phyloP scores from a whole-genome alignment of 2,888 invertebrate genomes.

The Sycophila texana region DNA sequence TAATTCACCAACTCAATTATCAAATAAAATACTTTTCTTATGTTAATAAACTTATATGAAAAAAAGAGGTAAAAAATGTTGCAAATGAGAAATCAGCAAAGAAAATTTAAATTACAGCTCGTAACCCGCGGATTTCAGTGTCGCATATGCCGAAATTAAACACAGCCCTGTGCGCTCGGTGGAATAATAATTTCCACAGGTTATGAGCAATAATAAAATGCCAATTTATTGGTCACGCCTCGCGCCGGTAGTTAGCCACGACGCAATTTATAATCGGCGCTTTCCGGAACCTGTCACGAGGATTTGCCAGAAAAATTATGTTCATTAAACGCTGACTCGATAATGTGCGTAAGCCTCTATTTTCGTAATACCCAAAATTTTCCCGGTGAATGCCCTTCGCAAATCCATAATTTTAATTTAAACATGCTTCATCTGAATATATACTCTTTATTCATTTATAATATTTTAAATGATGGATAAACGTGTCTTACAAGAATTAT shows the following conservation, averaged over 20 bases:
- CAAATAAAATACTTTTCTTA: too few species aligned
- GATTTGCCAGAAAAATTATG: conserved; percentile 47
- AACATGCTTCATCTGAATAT: too few species aligned
- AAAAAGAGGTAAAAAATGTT: too few species aligned
- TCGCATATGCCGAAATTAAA: conserved; percentile 36
- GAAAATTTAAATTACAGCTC: conserved; percentile 23
- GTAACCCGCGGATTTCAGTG: conserved; percentile 29
- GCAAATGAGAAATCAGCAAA: not conserved
- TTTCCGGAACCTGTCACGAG: conserved; percentile 63
- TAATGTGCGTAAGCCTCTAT: not conserved
- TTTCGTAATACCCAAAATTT: too few species aligned
- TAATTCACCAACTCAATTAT: too few species aligned
- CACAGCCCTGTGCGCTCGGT: conserved; percentile 62
- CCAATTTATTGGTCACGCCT: conserved; percentile 70
- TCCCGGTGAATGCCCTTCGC: too few species aligned
- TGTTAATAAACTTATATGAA: too few species aligned
- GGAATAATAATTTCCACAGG: conserved; percentile 73
- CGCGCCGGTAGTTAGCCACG: conserved; percentile 25
- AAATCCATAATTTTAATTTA: too few species aligned
- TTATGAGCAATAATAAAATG: conserved; percentile 75
- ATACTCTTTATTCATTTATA: too few species aligned
- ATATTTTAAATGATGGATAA: too few species aligned
- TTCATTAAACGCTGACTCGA: conserved; percentile 42
- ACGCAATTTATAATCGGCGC: conserved; percentile 67
- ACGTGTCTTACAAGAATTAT: too few species aligned